Evolutionary conservation across 2,888 invertebrate genomes (phyloP), one percentile per base, ranked within the genome.

Genomic region (Pocota personata): DNA sequence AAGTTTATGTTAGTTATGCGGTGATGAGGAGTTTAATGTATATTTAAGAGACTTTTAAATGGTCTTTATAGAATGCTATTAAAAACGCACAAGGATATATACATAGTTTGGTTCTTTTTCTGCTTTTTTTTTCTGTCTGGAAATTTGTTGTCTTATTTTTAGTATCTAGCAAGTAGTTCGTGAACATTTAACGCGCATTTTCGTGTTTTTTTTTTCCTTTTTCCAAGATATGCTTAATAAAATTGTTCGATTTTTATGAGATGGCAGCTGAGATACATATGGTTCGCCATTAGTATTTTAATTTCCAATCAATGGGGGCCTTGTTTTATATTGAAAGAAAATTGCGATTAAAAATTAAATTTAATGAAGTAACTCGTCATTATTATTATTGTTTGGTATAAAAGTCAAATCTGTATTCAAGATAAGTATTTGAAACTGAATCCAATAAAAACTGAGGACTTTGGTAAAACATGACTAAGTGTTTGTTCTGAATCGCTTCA

Each of bases 41-140:
- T 69, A 64, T 75, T 84, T 79, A 75, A 79, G 73, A 83, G 78
- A 78, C 73, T 73, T 78, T 78, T 73, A 64, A 84, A 79, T 58
- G 62, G 52, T 35, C 52, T 78, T 79, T 79, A 84, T 69, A 69
- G 67, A 79, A 62, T 24, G 48, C 67, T 50, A 71, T 84, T 75
- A 69, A 69, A 58, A 73, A 67, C 67, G 67, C 52, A 62, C 78
- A 69, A 46, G 43, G n/a, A n/a, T n/a, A n/a, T 57, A 50, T 78
- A 78, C 52, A 60, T 58, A 58, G 66, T 64, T 73, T 40, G 10
- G 27, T 21, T 32, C n/a, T 55, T 24, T 12, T n/a, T 57, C 43
- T 57, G 3, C 37, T 50, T 19, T 69, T 14, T 69, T 27, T 55
- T 46, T 12, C 2, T 46, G 43, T 27, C 19, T 21, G 67, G 55